Base-by-base conservation (phyloP, 2,888 invertebrate genomes). In the Lithophane semibrunnea region DNA sequence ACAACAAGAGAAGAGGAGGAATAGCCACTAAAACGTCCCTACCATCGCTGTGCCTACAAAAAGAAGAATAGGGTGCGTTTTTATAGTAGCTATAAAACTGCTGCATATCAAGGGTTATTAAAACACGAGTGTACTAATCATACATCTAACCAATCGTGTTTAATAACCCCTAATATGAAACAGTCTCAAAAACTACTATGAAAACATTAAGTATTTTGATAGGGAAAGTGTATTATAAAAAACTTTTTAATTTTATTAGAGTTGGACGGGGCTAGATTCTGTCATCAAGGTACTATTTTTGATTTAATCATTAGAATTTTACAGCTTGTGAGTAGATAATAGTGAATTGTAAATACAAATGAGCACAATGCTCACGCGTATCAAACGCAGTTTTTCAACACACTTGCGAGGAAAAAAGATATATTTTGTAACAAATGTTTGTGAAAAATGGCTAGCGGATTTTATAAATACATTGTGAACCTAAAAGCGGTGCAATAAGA, bases 1-100 rank as follows among this genome's bases (percentile, higher is more conserved):
- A 96, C 78, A 90, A 89, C 13, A 91, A 92, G 47, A 91, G 88
- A 79, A 83, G 77, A 79, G 65, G 60, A 0, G 83, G 79, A 2
- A 76, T 73, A 21, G 24, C 61, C 8, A 12, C 74, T 16, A 84
- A 56, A 49, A 60, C 29, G 2, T 44, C 78, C 10, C 52, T 77
- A 42, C 85, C 89, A 10, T 66, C 87, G 21, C 9, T 86, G 54
- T 88, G 88, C 67, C 54, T 88, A 52, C 80, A 71, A 13, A 89
- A 89, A 79, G 79, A 83, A 49, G 88, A 88, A 10, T 88, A 88
- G 47, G 37, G 8, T 54, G 49, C 12, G 65, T 37, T 66, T 73
- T 10, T 21, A 37, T 37, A 37, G 74, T 56, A 58, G 47, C n/a
- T 56, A 75, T 21, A 18, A 37, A 75, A 37, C 1, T 37, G 18